Evolutionary conservation across 2,797 vertebrate genomes (phyloP).

Genomic region (Cichlasoma orientale): DNA sequence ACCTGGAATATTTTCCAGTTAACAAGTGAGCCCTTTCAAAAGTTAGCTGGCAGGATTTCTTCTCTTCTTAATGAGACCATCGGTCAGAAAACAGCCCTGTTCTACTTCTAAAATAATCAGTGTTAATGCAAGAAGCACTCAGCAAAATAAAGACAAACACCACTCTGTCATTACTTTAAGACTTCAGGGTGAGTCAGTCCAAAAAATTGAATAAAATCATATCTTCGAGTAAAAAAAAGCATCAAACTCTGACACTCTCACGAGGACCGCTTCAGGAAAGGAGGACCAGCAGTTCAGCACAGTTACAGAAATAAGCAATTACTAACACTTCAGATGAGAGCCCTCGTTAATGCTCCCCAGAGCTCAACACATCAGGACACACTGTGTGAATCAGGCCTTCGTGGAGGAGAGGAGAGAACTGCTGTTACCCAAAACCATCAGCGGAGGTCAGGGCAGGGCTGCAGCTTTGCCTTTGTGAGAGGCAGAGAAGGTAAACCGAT

Average conservation of each 20-base stretch:
- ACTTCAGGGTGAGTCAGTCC: neutral
- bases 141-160: neutral
- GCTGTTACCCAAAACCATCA: neutral
- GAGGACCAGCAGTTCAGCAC: neutral
- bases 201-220: neutral
- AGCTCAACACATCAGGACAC: neutral
- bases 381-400: neutral
- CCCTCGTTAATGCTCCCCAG: neutral
- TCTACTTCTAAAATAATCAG: neutral
- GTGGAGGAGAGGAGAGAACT: fast-evolving
- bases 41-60: neutral
- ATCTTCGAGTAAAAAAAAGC: neutral
- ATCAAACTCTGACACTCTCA: neutral
- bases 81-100: neutral
- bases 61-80: neutral
- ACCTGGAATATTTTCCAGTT: neutral
- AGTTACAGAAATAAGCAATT: neutral
- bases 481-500: neutral
- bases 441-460: neutral
- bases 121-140: neutral
- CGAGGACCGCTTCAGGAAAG: neutral
- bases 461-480: neutral
- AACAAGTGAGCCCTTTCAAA: neutral
- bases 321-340: neutral
- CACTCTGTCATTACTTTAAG: neutral